Percentiles rank a stretch among this genome's conserved stretches.
Evolutionary conservation across 2,888 invertebrate species (phyloP).

Genomic region (Dynastes grantii): DNA sequence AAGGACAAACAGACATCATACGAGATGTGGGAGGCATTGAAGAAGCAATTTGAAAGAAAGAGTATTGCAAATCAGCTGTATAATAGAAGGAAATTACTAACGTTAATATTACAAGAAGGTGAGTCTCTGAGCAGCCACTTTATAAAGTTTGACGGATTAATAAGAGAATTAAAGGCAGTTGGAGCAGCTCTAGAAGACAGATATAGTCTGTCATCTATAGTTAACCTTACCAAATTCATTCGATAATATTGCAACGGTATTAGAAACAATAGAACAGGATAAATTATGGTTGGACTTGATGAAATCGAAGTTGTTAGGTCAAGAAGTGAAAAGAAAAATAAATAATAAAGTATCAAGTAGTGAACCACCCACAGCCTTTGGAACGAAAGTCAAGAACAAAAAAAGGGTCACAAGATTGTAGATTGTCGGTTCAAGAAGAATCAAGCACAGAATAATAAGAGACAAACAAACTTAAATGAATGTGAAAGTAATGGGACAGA

Average conservation of each 20-base stretch:
- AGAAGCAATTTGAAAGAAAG: slow-evolving; percentile 49
- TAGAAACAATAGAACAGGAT: slow-evolving; percentile 52
- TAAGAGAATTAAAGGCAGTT: slow-evolving; percentile 48
- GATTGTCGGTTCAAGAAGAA: slow-evolving; percentile 2
- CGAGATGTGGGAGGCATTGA: slow-evolving; percentile 51
- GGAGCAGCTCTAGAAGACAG: slow-evolving; percentile 48
- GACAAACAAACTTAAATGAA: background rate
- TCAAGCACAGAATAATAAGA: background rate
- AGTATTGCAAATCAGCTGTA: slow-evolving; percentile 42
- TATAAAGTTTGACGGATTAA: slow-evolving; percentile 48
- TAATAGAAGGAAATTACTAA: slow-evolving; percentile 49
- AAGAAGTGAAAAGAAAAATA: slow-evolving; percentile 25
- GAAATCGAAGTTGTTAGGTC: slow-evolving; percentile 45
- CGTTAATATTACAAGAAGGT: slow-evolving; percentile 41
- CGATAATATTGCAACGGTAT: slow-evolving; percentile 52
- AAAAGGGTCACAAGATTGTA: background rate
- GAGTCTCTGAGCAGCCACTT: slow-evolving; percentile 47
- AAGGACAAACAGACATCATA: slow-evolving; percentile 50
- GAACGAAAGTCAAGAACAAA: background rate
- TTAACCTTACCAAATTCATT: slow-evolving; percentile 51
- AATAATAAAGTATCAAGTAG: background rate
- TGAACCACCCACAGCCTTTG: background rate
- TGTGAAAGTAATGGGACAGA: background rate
- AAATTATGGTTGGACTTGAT: slow-evolving; percentile 45
- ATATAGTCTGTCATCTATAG: slow-evolving; percentile 49